Conservation (phyloP, 23 tunicate genomes). For the Trididemnum clinides region DNA sequence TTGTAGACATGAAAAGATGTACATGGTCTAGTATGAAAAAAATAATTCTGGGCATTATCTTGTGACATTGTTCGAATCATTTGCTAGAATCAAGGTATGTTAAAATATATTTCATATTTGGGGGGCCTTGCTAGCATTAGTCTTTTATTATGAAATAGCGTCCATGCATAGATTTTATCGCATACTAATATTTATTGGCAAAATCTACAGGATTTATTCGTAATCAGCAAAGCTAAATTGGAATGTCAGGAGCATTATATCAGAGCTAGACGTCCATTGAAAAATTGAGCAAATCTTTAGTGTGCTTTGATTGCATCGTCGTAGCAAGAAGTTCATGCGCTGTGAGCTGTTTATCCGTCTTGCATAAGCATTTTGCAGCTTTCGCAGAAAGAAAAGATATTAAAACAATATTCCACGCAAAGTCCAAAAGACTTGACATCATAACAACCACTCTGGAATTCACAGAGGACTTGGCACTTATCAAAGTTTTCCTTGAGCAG, state of each 20-base stretch:
- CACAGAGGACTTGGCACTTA: not conserved
- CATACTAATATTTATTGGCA: not conserved
- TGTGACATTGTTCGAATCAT: not conserved
- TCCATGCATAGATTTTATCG: not conserved
- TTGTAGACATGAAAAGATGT: not conserved
- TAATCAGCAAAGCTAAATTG: not conserved
- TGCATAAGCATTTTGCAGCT: not conserved
- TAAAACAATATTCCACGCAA: not conserved
- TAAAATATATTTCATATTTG: too few species aligned
- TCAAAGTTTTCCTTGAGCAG: not conserved
- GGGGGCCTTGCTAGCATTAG: too few species aligned
- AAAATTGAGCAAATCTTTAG: not conserved
- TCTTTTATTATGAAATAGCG: not conserved
- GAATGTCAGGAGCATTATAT: not conserved
- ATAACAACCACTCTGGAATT: not conserved
- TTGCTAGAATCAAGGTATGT: too few species aligned
- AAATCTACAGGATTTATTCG: not conserved
- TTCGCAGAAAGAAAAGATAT: not conserved
- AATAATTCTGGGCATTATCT: not conserved
- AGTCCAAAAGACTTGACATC: not conserved
- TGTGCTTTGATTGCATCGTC: not conserved
- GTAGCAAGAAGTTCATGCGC: not conserved
- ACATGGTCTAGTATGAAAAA: not conserved
- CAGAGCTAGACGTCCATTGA: not conserved
- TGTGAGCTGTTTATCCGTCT: not conserved